These are phyloP conservation scores for Zosterops pallidus DNA, from an alignment of 2,113 vertebrate genomes.

Conservation along the genomic window DNA sequence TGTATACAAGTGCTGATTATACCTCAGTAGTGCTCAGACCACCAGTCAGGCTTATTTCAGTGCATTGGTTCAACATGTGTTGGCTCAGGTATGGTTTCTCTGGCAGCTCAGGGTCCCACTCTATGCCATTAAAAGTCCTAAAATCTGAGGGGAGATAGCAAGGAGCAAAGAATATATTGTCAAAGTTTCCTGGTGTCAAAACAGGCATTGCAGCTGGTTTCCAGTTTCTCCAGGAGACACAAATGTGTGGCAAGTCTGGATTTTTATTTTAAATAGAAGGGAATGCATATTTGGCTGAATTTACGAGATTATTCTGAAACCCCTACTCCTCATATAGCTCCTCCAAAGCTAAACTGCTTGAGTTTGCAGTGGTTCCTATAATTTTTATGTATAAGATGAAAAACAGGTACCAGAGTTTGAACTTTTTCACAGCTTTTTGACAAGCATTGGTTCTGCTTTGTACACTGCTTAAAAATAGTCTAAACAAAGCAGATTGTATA, in stretches of 20 bases:
- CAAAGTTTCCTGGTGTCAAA: not conserved
- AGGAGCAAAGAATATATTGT: not conserved
- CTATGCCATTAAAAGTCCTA: not conserved
- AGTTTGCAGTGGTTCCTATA: not conserved
- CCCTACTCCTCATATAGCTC: not conserved
- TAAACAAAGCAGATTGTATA: constrained; percentile 8
- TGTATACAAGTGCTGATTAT: fast-evolving
- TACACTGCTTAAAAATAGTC: not conserved
- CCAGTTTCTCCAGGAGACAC: not conserved
- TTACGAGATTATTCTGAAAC: not conserved
- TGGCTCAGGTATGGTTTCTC: not conserved
- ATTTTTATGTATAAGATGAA: not conserved
- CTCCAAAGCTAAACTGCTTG: not conserved
- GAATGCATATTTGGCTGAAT: not conserved
- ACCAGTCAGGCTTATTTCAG: not conserved
- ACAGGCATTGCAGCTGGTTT: not conserved
- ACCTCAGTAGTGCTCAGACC: not conserved
- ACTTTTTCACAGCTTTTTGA: not conserved
- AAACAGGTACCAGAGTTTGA: not conserved
- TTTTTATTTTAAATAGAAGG: not conserved
- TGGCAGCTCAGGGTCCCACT: not conserved
- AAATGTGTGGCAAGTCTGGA: not conserved
- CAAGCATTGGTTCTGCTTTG: not conserved
- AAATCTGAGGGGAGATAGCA: not conserved
- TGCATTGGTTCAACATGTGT: not conserved